Percentiles rank a stretch among this genome's conserved stretches.
These are phyloP conservation scores for Spodoptera littoralis DNA, from an alignment of 2,888 invertebrate species.

Conservation along the genomic window DNA sequence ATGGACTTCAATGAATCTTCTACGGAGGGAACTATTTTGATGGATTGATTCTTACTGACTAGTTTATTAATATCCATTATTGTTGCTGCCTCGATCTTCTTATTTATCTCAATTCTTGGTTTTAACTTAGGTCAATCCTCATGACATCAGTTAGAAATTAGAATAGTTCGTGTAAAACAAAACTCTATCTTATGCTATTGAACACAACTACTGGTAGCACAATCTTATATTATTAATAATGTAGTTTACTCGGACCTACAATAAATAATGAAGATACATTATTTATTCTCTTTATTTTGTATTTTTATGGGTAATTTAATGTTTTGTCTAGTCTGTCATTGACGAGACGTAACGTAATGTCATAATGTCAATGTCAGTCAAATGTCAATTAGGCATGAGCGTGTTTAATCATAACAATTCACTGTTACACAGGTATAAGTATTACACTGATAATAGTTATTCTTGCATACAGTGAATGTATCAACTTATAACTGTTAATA, in stretches of 20 bases:
- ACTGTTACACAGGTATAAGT: no score
- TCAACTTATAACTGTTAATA: no score
- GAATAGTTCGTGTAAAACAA: constrained; percentile 1
- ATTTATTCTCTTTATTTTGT: constrained; percentile 29
- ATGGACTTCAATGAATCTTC: constrained; percentile 77
- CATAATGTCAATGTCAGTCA: no score
- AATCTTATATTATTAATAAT: constrained; percentile 12
- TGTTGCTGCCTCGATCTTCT: background rate
- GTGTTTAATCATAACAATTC: no score
- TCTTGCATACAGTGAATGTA: no score
- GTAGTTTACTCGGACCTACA: constrained; percentile 3
- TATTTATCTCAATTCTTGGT: background rate
- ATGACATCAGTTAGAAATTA: constrained; percentile 24
- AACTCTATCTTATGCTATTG: constrained; percentile 30
- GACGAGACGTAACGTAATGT: no score
- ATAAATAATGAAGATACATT: constrained; percentile 4
- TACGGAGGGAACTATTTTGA: constrained; percentile 84
- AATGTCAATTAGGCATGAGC: no score
- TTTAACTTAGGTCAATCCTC: constrained; percentile 7
- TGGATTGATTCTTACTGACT: constrained; percentile 76
- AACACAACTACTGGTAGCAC: constrained; percentile 47
- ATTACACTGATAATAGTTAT: no score
- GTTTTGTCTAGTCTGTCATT: constrained; percentile 18
- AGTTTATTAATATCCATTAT: constrained; percentile 73
- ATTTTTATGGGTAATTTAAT: constrained; percentile 19